A percentile compares a stretch with the other conserved stretches of the same genome.
Evolutionary conservation across 2,797 vertebrate genomes (phyloP).

Genomic region (Eupleurogrammus muticus): DNA sequence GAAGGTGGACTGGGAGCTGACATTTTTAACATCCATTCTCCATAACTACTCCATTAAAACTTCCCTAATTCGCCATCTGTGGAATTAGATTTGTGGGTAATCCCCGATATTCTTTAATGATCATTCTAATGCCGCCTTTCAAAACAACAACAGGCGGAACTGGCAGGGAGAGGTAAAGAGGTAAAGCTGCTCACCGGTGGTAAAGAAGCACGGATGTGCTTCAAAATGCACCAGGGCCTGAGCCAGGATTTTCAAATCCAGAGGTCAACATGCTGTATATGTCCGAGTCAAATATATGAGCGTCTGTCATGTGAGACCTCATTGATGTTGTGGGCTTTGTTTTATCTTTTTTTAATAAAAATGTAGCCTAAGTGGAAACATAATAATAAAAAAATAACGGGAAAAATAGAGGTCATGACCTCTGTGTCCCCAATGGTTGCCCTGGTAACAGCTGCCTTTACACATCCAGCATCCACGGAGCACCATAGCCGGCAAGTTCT

Average conservation of each 20-base stretch:
- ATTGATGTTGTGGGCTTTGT: no score
- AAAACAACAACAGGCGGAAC: neutral
- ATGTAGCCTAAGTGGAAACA: no score
- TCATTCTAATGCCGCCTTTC: neutral
- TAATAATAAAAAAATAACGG: no score
- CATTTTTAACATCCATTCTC: constrained; percentile 15
- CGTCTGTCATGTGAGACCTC: no score
- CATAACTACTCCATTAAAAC: neutral
- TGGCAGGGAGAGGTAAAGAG: neutral
- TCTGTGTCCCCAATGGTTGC: no score
- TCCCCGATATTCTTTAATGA: neutral
- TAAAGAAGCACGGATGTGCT: neutral
- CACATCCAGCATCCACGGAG: neutral
- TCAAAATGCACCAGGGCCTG: neutral
- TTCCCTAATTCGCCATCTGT: neutral
- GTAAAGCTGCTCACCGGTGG: neutral
- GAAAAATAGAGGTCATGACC: no score
- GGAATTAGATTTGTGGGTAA: neutral
- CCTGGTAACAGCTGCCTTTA: no score
- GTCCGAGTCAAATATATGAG: no score
- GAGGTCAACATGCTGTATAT: no score
- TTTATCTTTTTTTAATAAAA: no score
- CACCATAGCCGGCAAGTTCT: neutral
- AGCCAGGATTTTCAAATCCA: no score
- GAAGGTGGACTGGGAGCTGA: neutral